A percentile compares a stretch with the other conserved stretches of the same genome.
Conservation (phyloP, 2,113 vertebrate genomes). For the Syngnathus typhle region DNA sequence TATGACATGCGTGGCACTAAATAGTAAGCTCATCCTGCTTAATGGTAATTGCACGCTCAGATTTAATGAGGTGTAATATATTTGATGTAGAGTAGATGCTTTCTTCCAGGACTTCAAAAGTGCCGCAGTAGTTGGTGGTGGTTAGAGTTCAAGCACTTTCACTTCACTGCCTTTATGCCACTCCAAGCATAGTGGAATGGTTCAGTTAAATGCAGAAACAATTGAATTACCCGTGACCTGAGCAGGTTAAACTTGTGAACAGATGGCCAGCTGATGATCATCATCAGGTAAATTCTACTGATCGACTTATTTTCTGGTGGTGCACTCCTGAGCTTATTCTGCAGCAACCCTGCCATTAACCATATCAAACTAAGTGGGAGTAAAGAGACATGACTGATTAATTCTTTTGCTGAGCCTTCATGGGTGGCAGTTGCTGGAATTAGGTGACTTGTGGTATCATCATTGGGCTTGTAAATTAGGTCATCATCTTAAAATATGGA, state of each 20-base stretch:
- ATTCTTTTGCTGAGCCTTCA: constrained; percentile 38
- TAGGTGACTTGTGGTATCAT: constrained; percentile 30
- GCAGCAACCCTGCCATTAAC: constrained; percentile 13
- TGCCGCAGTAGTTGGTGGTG: constrained; percentile 6
- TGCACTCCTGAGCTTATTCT: constrained; percentile 11
- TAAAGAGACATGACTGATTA: constrained; percentile 46
- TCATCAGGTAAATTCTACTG: constrained; percentile 12
- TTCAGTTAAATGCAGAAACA: constrained; percentile 34
- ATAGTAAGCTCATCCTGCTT: background rate
- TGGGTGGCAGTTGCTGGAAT: constrained; percentile 27
- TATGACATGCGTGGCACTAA: background rate
- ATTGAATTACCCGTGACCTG: constrained; percentile 40
- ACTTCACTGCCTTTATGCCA: constrained; percentile 16
- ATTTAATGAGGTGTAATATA: constrained; percentile 10
- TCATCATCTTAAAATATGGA: constrained; percentile 35
- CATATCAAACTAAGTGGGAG: constrained; percentile 42
- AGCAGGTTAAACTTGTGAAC: constrained; percentile 45
- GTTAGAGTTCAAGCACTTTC: constrained; percentile 4
- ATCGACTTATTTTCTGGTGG: background rate
- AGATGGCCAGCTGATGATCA: constrained; percentile 39
- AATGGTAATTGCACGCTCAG: background rate
- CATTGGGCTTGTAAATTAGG: constrained; percentile 33
- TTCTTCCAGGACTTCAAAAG: constrained; percentile 1
- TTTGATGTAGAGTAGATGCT: background rate
- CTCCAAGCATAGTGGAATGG: constrained; percentile 24